These are phyloP conservation scores for Imbricaverruca yamaguchii DNA, from an alignment of 2,888 invertebrate species.

Conservation along the genomic window DNA sequence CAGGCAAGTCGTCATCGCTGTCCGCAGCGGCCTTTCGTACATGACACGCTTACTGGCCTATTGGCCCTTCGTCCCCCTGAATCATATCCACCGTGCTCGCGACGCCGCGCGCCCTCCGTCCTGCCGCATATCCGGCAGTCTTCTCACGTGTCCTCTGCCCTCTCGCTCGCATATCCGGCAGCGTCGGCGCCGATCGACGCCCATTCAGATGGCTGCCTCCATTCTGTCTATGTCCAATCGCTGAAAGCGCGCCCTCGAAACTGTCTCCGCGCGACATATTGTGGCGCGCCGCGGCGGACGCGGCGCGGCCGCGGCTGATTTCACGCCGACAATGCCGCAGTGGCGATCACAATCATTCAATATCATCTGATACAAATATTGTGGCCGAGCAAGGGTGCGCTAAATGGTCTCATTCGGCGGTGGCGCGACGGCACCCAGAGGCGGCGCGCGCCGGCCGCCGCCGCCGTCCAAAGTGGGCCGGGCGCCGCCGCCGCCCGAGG, in stretches of 20 bases:
- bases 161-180: neutral
- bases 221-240: neutral
- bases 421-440: neutral
- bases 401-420: neutral
- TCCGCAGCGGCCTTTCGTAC: no score
- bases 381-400: neutral
- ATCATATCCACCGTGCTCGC: neutral
- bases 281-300: no score
- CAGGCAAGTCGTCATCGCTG: no score
- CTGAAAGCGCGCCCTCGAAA: neutral
- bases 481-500: neutral
- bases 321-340: neutral
- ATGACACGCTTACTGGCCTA: no score
- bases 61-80: no score
- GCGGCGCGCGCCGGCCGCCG: neutral
- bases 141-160: neutral
- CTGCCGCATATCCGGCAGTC: neutral
- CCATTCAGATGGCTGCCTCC: neutral
- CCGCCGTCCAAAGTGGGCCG: neutral
- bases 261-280: neutral
- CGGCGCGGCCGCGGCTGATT: neutral
- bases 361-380: constrained; percentile 14
- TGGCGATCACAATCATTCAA: neutral
- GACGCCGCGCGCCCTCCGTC: neutral
- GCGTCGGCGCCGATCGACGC: neutral